Base-by-base conservation (phyloP, 2,797 vertebrate species). In the Characodon lateralis region DNA sequence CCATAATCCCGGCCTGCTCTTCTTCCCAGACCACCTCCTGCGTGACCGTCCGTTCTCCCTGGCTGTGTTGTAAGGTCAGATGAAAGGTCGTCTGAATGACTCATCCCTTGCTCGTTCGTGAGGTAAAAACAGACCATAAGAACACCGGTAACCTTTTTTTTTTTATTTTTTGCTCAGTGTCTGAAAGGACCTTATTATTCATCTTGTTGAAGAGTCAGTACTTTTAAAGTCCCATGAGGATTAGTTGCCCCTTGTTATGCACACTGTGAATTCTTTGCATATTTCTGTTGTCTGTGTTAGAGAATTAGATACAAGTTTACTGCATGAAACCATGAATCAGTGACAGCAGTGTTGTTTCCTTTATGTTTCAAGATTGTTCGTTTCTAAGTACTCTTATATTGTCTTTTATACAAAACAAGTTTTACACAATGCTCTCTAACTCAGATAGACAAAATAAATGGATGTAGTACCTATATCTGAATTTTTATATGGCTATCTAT, bases 11-110 rank as follows among this genome's bases (percentile, higher is more conserved):
- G 68, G 93, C 96, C 4, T 94, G 92, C 58, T 78, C 97, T 80
- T 95, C 96, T 84, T 95, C 96, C 1, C 94, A 96, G 78, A 97
- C 96, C 2, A 96, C 98, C 43, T 31, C 95, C 73, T 96, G 96
- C 81, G 94, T 98, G 96, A 96, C 96, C 3, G 87, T 95, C 96
- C 55, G 0, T 95, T 97, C 78, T 96, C 98, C 88, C 96, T 98
- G 88, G 98, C 97, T 41, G 79, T 99, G 76, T 92, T 99, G 78
- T 98, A 98, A 96, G 98, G 97, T 98, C 88, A 95, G 94, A 70
- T 9, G 7, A 5, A n/a, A 13, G 31, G 56, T 71, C 22, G 16
- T 28, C 14, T 13, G 28, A 13, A 46, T 69, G 24, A 70, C 24
- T 72, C 68, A 5, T 65, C 58, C 16, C 13, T 31, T 58, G 1